Conservation (phyloP, 1,140 invertebrate genomes). For the Pentalonia nigronervosa region DNA sequence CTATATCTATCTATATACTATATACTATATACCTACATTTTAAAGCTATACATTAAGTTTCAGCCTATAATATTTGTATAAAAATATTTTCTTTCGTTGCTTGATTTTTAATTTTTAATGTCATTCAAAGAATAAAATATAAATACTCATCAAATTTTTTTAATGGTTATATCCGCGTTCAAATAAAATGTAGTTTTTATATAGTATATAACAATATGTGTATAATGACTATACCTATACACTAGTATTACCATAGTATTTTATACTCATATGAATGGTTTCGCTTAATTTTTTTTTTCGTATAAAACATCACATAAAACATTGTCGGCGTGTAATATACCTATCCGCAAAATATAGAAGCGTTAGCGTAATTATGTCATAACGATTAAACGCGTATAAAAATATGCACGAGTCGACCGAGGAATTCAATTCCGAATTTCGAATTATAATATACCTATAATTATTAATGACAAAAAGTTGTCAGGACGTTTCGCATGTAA, state of each 20-base stretch:
- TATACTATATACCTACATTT: background rate
- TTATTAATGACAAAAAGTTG: background rate
- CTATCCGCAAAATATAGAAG: background rate
- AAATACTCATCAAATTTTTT: background rate
- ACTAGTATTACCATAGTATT: too few species aligned
- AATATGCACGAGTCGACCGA: background rate
- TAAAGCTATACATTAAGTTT: too few species aligned
- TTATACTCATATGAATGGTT: background rate
- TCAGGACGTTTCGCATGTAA: background rate
- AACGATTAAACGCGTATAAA: background rate
- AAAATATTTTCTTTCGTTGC: background rate
- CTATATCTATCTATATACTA: background rate
- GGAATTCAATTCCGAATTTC: background rate
- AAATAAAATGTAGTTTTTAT: background rate
- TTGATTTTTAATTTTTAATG: background rate
- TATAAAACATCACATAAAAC: background rate
- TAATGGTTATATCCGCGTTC: background rate
- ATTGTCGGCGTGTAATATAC: background rate
- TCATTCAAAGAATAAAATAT: background rate
- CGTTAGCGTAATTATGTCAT: background rate
- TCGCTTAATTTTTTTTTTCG: background rate
- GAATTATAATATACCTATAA: background rate
- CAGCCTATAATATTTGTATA: background rate
- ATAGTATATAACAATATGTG: background rate
- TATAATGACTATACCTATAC: background rate